Evolutionary conservation across 92 coral and sea anemone genomes (phyloP).

Genomic region (Zoanthus sociatus): DNA sequence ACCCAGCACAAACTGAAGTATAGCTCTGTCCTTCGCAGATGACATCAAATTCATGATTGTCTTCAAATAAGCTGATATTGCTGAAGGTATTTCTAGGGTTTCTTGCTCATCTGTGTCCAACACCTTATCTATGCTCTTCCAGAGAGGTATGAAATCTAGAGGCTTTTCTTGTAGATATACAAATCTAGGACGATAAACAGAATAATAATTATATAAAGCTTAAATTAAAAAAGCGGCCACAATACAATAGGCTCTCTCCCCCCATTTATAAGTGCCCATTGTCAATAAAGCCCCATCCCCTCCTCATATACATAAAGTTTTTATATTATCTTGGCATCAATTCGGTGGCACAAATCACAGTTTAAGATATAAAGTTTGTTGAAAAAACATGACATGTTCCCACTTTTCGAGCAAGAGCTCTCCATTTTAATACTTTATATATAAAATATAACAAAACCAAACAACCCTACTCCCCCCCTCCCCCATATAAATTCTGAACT

Average conservation of each 20-base stretch:
- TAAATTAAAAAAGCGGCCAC: conserved; percentile 4
- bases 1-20: conserved; percentile 48
- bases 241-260: conserved; percentile 12
- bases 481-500: conserved; percentile 22
- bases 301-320: conserved; percentile 12
- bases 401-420: conserved; percentile 12
- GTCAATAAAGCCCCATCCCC: conserved; percentile 16
- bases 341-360: conserved; percentile 4
- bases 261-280: conserved; percentile 5
- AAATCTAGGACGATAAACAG: conserved; percentile 36
- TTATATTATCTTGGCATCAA: conserved; percentile 12
- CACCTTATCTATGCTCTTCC: conserved; percentile 37
- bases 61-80: conserved; percentile 16
- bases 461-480: conserved; percentile 33
- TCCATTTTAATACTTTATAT: conserved; percentile 17
- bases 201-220: conserved; percentile 15
- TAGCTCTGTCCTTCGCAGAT: conserved; percentile 55
- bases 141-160: conserved; percentile 41
- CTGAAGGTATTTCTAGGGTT: conserved; percentile 21
- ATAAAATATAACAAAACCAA: conserved; percentile 29
- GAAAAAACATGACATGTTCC: conserved; percentile 10
- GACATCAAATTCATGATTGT: conserved; percentile 53
- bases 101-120: conserved; percentile 35
- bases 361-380: conserved; percentile 1
- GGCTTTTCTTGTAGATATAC: conserved; percentile 54